Evolutionary conservation across 2,113 vertebrate genomes (phyloP).

Genomic region (Rhadina sibilatrix): DNA sequence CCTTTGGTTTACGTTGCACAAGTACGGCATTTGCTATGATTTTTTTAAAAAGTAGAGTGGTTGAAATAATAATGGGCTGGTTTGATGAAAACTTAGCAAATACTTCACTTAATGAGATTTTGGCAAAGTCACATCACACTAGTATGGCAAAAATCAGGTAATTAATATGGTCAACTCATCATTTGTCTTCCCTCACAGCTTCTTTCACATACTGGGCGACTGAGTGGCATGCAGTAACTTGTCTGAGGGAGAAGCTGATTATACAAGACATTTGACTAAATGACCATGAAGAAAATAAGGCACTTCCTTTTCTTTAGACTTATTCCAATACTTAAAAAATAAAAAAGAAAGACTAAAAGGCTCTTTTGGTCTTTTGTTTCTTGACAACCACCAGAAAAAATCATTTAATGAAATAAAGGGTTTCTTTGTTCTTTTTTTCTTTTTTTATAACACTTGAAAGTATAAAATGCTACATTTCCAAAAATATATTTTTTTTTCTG

Average conservation of each 20-base stretch:
- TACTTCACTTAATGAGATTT: constrained; percentile 70
- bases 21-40: constrained; percentile 37
- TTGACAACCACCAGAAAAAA: constrained; percentile 88
- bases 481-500: constrained; percentile 93
- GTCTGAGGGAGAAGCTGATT: constrained; percentile 79
- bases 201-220: constrained; percentile 76
- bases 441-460: constrained; percentile 91
- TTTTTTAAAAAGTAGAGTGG: constrained; percentile 41
- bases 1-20: constrained; percentile 66
- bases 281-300: constrained; percentile 91
- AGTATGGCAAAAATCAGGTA: constrained; percentile 72
- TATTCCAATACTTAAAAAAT: constrained; percentile 86
- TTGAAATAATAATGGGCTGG: constrained; percentile 61
- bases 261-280: constrained; percentile 82
- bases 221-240: constrained; percentile 76
- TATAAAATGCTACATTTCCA: constrained; percentile 94
- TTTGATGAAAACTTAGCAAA: constrained; percentile 67
- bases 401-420: constrained; percentile 93
- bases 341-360: constrained; percentile 85
- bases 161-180: constrained; percentile 75
- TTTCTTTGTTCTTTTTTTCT: constrained; percentile 89
- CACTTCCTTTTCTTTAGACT: constrained; percentile 91
- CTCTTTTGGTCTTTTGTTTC: constrained; percentile 91
- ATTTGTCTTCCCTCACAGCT: constrained; percentile 71
- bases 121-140: constrained; percentile 73